Evolutionary conservation across 1,140 invertebrate genomes (phyloP), one percentile per base, ranked within the genome.

Genomic region (Lepidostoma basale): DNA sequence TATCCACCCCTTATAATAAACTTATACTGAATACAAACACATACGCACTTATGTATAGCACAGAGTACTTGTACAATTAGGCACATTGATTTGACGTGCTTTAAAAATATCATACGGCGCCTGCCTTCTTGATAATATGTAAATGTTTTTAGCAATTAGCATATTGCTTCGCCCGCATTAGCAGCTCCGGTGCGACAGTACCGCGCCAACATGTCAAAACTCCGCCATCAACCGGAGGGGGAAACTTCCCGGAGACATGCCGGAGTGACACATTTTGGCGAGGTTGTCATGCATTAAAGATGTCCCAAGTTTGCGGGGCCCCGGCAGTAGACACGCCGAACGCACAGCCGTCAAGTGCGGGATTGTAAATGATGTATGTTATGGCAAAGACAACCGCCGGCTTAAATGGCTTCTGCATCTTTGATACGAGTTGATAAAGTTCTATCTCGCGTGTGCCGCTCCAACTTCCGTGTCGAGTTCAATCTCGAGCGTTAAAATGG

Each of bases 251-350:
- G 16, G 52, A 56, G 28, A 33, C 52, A 56, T 9, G 52, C 22
- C 36, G 18, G 28, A 56, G 26, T 56, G 52, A 56, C 52, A 56
- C 52, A 56, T 56, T 56, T 56, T 56, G 52, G 52, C 20, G 52
- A 56, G 26, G 16, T 30, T 30, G 26, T 14, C 52, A 56, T 56
- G 16, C 33, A 56, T 33, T 49, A 49, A 49, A 49, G 45, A 49
- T 56, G 30, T 36, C 10, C n/a, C 16, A 56, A 33, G 28, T 56
- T 56, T 56, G 16, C 26, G 14, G 14, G 4, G 28, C 26, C 16
- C 20, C 18, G 20, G 45, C 5, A 10, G 36, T 10, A 56, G 52
- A 56, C 36, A 12, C 18, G 6, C 52, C n/a, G 14, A 30, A 33
- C n/a, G n/a, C n/a, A n/a, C n/a, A n/a, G n/a, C n/a, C 22, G 30